These are phyloP conservation scores for Eupelmus urozonus DNA, from an alignment of 2,888 invertebrate species.

Conservation along the genomic window DNA sequence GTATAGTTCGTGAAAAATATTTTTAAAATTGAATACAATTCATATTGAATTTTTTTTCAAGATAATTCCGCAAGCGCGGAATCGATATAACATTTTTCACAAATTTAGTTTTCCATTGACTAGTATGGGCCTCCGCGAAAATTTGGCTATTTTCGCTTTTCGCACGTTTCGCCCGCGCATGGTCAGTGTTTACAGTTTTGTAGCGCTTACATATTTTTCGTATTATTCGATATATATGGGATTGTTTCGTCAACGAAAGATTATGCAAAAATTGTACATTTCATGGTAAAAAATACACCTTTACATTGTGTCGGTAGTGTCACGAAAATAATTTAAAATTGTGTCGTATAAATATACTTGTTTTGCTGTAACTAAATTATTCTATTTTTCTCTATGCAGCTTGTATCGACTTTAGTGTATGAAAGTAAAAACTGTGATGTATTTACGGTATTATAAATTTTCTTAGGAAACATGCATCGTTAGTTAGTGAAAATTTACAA, in stretches of 20 bases:
- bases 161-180: constrained; percentile 17
- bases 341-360: constrained; percentile 40
- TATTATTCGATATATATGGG: not conserved
- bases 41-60: not conserved
- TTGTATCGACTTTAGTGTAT: constrained; percentile 12
- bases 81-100: constrained; percentile 13
- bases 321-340: constrained; percentile 33
- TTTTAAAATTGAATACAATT: not conserved
- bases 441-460: constrained; percentile 4
- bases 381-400: constrained; percentile 25
- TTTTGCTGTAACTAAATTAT: constrained; percentile 24
- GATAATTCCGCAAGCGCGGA: not conserved
- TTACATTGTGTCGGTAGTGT: not conserved
- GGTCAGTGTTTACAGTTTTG: constrained; percentile 35
- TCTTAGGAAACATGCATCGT: constrained; percentile 21
- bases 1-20: not conserved
- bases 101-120: constrained; percentile 50
- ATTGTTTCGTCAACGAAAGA: constrained; percentile 6
- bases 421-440: constrained; percentile 24
- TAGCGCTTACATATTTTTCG: constrained; percentile 17
- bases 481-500: not conserved
- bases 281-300: not conserved
- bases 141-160: constrained; percentile 16
- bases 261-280: constrained; percentile 19
- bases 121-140: constrained; percentile 53